Evolutionary conservation across 2,113 vertebrate genomes (phyloP), one percentile per base, ranked within the genome.

Genomic region (Myocastor coypus): DNA sequence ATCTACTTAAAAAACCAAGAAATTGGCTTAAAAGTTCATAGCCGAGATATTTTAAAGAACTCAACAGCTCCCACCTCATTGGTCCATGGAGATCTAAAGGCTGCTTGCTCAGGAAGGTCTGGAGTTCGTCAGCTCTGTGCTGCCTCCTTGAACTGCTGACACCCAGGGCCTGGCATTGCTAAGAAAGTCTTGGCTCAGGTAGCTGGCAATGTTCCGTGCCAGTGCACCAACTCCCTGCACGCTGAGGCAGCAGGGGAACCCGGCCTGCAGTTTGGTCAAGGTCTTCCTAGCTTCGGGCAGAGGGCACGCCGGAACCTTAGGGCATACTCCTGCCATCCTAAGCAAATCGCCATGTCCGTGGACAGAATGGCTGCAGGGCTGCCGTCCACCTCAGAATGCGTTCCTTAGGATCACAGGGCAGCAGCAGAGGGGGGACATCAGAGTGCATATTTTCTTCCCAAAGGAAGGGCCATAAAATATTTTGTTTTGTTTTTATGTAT

Each of bases 111-210:
- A 10, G 93, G 88, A 96, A 94, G 84, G 83, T 97, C 71, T 86
- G 97, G 37, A 83, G 69, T 83, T 96, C 97, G 97, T 97, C 98
- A 96, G 89, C 89, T 64, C n/a, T 84, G 77, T 52, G 81, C 93
- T 88, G 94, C 81, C 91, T 95, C 97, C 94, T 97, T 96, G 91
- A 97, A 0, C 97, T 97, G 95, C 98, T 97, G 97, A 0, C 85
- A 84, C 77, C 68, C 24, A 92, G 86, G 95, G 78, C 95, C 92
- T 94, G 91, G 93, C 91, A 95, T 8, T 94, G 75, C 89, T 93
- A 24, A 52, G 89, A 63, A 96, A 94, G 81, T 26, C 85, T 78
- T 22, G 63, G 92, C 94, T 92, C 93, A 96, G 68, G 0, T 0
- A 96, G 94, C 78, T 94, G 50, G 97, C 98, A 94, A 92, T 59